These are phyloP conservation scores for Coreius guichenoti DNA, from an alignment of 2,797 vertebrate species.

Conservation along the genomic window DNA sequence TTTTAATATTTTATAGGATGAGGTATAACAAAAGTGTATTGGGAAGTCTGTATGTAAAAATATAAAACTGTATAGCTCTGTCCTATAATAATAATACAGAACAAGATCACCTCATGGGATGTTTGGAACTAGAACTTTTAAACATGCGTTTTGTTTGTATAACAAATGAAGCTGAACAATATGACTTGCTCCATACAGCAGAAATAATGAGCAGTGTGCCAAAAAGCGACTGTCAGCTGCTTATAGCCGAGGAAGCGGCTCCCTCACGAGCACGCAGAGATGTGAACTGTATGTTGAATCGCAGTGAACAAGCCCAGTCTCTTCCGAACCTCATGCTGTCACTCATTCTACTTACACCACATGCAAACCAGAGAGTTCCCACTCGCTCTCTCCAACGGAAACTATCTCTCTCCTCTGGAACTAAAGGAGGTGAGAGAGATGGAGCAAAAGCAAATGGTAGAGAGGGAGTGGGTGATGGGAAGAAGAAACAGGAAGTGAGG, in stretches of 20 bases:
- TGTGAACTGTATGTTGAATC: conserved; percentile 56
- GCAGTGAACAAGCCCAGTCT: conserved; percentile 41
- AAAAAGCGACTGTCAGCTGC: conserved; percentile 40
- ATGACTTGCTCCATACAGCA: conserved; percentile 34
- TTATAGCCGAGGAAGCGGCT: conserved; percentile 31
- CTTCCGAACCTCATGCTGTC: conserved; percentile 46
- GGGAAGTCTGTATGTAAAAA: not conserved
- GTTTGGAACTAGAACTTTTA: not conserved
- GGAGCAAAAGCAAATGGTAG: conserved; percentile 30
- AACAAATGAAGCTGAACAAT: conserved; percentile 35
- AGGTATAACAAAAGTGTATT: not conserved
- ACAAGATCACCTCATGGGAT: not conserved
- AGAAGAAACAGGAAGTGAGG: conserved; percentile 36
- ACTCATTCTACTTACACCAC: conserved; percentile 54
- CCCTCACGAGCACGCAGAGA: conserved; percentile 48
- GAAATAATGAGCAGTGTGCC: conserved; percentile 16
- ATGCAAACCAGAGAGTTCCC: conserved; percentile 52
- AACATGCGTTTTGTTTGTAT: conserved; percentile 15
- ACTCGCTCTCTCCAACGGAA: conserved; percentile 51
- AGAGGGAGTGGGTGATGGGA: conserved; percentile 50
- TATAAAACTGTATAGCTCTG: not conserved
- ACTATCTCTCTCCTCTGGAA: conserved; percentile 49
- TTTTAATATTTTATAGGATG: conserved; percentile 14
- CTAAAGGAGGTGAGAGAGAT: conserved; percentile 48
- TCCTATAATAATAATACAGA: not conserved